Percentiles rank a stretch among this genome's conserved stretches.
These are phyloP conservation scores for Coturnix japonica DNA, from an alignment of 2,113 vertebrate genomes.

Conservation along the genomic window DNA sequence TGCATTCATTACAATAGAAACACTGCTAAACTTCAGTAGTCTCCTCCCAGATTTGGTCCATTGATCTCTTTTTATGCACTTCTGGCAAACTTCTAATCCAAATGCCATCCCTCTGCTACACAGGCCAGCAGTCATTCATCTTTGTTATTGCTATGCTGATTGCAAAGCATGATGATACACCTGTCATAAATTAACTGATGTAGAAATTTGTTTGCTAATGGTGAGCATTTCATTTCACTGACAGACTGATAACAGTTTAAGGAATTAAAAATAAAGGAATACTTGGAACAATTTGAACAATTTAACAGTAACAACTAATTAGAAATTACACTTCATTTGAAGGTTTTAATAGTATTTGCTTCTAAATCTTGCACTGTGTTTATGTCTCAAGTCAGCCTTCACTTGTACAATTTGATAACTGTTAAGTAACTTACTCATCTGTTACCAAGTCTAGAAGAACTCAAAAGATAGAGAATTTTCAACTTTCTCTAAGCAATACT, in stretches of 20 bases:
- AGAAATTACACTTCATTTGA: not conserved
- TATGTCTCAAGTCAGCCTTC: not conserved
- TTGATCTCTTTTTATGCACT: not conserved
- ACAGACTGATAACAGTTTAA: not conserved
- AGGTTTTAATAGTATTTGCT: accelerated
- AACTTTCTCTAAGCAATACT: not conserved
- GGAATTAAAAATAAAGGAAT: not conserved
- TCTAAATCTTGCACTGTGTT: not conserved
- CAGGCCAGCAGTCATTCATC: not conserved
- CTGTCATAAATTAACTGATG: not conserved
- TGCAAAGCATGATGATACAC: not conserved
- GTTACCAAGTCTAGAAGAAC: not conserved
- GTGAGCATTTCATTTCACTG: not conserved
- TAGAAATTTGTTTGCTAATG: not conserved
- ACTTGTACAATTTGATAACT: not conserved
- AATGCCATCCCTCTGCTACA: not conserved
- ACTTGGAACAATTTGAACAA: not conserved
- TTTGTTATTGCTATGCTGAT: not conserved
- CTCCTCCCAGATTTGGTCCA: not conserved
- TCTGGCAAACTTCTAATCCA: not conserved
- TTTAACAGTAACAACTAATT: not conserved
- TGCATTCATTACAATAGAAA: not conserved
- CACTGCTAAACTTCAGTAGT: not conserved
- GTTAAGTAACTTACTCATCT: no score
- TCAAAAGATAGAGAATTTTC: not conserved